These are phyloP conservation scores for Brachyhypopomus gauderio DNA, from an alignment of 2,113 vertebrate species.

Conservation along the genomic window DNA sequence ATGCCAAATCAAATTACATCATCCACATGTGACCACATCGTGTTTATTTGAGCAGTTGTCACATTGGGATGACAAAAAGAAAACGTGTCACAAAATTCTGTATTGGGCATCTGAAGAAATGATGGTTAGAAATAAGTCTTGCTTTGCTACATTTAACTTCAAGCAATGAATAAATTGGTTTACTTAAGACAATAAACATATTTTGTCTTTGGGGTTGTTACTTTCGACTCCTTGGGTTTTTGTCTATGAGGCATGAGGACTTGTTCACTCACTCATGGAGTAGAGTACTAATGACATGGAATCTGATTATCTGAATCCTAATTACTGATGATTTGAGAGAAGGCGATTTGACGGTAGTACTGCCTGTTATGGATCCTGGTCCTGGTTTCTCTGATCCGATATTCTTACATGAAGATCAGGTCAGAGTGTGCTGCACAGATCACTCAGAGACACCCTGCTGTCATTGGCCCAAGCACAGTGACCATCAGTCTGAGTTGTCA, in stretches of 20 bases:
- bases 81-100: no score
- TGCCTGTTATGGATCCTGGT: background rate
- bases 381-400: background rate
- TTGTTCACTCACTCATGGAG: background rate
- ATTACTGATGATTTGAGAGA: background rate
- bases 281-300: background rate
- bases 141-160: no score
- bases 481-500: slow-evolving; percentile 60
- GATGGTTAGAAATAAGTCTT: no score
- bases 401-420: slow-evolving; percentile 2
- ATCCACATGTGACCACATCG: no score
- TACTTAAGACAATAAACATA: background rate
- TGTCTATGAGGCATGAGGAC: background rate
- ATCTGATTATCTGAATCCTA: no score
- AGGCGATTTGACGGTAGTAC: background rate
- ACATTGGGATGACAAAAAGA: no score
- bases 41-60: no score
- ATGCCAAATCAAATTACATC: no score
- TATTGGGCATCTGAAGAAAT: no score
- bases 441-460: slow-evolving; percentile 45
- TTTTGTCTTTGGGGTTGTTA: background rate
- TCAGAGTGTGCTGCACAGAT: background rate
- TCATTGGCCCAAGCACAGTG: slow-evolving; percentile 49
- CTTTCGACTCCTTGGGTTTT: background rate
- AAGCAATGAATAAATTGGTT: no score